Percentiles rank a stretch among this genome's conserved stretches.
phyloP scores from a whole-genome alignment of 2,888 invertebrate species.

The Pollenia amentaria region DNA sequence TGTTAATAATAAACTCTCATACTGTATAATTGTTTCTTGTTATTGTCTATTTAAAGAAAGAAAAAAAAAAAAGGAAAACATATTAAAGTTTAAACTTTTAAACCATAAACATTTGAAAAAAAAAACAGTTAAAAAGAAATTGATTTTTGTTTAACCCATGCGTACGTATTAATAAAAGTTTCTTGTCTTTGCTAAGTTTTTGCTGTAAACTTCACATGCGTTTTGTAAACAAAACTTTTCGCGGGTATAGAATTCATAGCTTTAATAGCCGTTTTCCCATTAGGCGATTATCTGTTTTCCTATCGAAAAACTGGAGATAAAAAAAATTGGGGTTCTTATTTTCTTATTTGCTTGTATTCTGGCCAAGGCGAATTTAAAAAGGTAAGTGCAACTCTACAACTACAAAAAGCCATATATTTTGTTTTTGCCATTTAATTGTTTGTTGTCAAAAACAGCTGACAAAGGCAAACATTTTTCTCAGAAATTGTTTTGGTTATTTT shows the following conservation, averaged over 20 bases:
- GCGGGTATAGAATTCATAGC: not conserved
- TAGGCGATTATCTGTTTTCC: no score
- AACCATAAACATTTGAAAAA: not conserved
- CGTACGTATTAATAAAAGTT: not conserved
- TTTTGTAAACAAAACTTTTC: conserved; percentile 27
- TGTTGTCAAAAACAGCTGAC: no score
- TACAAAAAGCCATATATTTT: no score
- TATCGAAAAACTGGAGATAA: no score
- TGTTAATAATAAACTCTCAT: not conserved
- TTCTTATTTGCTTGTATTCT: no score
- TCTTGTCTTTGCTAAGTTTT: not conserved
- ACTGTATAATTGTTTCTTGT: not conserved
- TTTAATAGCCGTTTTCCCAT: not conserved
- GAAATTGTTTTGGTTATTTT: no score
- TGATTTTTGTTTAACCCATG: not conserved
- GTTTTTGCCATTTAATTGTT: no score
- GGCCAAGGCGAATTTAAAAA: no score
- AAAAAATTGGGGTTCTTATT: no score
- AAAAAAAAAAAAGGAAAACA: no score
- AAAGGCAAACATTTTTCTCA: no score
- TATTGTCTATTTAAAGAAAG: not conserved
- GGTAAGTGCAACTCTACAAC: no score
- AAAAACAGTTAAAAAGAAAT: not conserved
- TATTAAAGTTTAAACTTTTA: not conserved
- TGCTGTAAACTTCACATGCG: conserved; percentile 30